These are phyloP conservation scores for Prunella strophiata DNA, from an alignment of 2,797 vertebrate genomes.

Conservation along the genomic window DNA sequence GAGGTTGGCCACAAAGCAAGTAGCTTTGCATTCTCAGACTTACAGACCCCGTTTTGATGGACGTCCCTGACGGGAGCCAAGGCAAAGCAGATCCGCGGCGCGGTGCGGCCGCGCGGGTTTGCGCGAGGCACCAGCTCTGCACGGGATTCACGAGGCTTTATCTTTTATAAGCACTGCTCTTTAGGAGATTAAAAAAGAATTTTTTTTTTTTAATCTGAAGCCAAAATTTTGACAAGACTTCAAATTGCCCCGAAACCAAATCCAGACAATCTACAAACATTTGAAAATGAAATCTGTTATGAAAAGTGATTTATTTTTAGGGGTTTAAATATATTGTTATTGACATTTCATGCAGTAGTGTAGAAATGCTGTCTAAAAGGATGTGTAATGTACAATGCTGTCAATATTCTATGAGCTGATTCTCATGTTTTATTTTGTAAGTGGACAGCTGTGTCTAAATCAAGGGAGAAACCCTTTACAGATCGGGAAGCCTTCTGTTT, in stretches of 20 bases:
- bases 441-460: neutral
- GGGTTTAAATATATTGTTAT: neutral
- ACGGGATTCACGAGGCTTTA: neutral
- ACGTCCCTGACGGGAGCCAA: neutral
- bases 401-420: neutral
- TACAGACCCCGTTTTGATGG: slow-evolving; percentile 58
- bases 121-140: neutral
- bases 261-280: neutral
- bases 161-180: slow-evolving; percentile 10
- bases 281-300: neutral
- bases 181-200: neutral
- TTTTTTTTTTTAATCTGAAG: slow-evolving; percentile 2
- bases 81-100: slow-evolving; percentile 13
- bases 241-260: neutral
- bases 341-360: neutral
- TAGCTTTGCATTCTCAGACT: slow-evolving; percentile 67
- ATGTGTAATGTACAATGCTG: neutral
- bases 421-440: neutral
- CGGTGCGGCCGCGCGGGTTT: neutral
- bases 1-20: slow-evolving; percentile 59
- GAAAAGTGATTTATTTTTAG: neutral
- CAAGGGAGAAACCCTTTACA: neutral
- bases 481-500: slow-evolving; percentile 20
- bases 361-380: neutral
- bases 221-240: slow-evolving; percentile 43